Percentiles rank a stretch among this genome's conserved stretches.
phyloP scores from a whole-genome alignment of 1,140 invertebrate genomes.

The Aphelinus atriplicis region DNA sequence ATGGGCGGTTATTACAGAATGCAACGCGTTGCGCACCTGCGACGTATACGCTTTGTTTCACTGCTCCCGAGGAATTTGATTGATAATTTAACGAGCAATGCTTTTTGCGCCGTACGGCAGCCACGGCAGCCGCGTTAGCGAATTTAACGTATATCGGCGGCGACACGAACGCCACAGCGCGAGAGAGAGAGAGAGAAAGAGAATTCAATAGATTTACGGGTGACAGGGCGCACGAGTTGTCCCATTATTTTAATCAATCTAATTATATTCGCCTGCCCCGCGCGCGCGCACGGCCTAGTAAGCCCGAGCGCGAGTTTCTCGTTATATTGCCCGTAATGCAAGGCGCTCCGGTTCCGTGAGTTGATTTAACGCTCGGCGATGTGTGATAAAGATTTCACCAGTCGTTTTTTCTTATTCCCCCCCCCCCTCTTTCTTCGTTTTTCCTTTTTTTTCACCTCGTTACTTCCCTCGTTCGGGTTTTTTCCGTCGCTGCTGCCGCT shows the following conservation, averaged over 20 bases:
- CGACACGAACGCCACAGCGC: no score
- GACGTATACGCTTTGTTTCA: background rate
- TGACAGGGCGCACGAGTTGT: background rate
- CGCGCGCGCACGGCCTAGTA: constrained; percentile 1
- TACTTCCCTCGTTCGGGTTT: no score
- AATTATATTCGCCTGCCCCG: constrained; percentile 1
- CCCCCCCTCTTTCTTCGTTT: background rate
- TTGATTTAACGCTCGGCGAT: no score
- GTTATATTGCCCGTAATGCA: no score
- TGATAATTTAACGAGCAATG: background rate
- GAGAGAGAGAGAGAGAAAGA: no score
- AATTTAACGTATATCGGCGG: no score
- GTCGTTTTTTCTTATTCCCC: background rate
- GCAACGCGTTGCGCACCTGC: background rate
- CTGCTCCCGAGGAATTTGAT: background rate
- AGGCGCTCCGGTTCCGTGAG: no score
- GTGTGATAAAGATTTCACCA: no score
- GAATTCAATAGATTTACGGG: background rate
- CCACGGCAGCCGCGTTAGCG: no score
- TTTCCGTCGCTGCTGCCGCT: no score
- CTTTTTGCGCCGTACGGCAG: background rate
- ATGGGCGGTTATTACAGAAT: no score
- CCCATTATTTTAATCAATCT: constrained; percentile 11
- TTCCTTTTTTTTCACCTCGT: no score
- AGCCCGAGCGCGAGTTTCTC: background rate